A percentile compares a stretch with the other conserved stretches of the same genome.
These are phyloP conservation scores for Lithobates sylvaticus DNA, from an alignment of 2,797 vertebrate genomes.

Conservation along the genomic window DNA sequence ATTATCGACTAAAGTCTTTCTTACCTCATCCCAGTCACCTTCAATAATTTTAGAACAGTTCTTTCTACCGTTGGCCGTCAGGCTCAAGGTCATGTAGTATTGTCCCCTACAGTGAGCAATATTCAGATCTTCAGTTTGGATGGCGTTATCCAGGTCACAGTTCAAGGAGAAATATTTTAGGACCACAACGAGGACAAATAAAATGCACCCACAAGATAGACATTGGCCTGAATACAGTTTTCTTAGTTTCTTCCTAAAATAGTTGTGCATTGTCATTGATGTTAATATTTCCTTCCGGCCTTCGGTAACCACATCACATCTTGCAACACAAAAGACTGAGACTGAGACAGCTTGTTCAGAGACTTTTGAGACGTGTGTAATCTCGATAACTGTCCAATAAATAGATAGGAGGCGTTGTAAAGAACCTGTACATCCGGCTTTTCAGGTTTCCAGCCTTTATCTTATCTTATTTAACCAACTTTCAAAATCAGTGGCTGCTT, in stretches of 20 bases:
- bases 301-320: background rate
- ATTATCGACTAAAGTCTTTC: slow-evolving; percentile 57
- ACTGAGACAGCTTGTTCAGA: background rate
- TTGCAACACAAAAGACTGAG: background rate
- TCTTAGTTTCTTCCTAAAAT: background rate
- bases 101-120: slow-evolving; percentile 60
- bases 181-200: slow-evolving; percentile 60
- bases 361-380: background rate
- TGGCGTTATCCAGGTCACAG: slow-evolving; percentile 61
- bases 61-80: slow-evolving; percentile 67
- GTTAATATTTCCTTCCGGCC: background rate
- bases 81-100: slow-evolving; percentile 66
- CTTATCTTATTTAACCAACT: too few species aligned
- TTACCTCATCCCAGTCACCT: slow-evolving; percentile 69
- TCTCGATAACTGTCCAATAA: background rate
- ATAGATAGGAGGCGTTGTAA: background rate
- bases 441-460: background rate
- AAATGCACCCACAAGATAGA: slow-evolving; percentile 58
- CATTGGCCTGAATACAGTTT: background rate
- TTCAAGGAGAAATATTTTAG: slow-evolving; percentile 60
- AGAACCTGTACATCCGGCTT: background rate
- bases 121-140: slow-evolving; percentile 14
- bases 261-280: background rate
- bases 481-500: too few species aligned
- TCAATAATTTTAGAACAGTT: slow-evolving; percentile 73